These are phyloP conservation scores for Pogona vitticeps DNA, from an alignment of 2,113 vertebrate genomes.

Conservation along the genomic window DNA sequence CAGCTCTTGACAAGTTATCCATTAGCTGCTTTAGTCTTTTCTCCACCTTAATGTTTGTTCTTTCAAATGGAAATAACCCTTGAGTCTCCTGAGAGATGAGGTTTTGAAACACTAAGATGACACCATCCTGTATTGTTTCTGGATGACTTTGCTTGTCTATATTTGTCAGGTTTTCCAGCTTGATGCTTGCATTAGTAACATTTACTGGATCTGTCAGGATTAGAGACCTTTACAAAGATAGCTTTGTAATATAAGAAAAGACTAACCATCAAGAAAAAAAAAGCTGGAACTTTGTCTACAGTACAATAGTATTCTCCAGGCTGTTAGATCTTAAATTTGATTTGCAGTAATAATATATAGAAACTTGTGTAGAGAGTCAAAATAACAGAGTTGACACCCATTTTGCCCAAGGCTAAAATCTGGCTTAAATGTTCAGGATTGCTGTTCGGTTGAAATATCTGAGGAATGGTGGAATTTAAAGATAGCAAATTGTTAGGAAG, in stretches of 20 bases:
- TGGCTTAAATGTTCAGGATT: neutral
- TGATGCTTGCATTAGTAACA: slow-evolving; percentile 32
- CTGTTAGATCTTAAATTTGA: slow-evolving; percentile 15
- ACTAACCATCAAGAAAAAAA: slow-evolving; percentile 35
- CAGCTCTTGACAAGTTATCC: neutral
- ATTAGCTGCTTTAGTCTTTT: slow-evolving; percentile 6
- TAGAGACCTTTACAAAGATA: slow-evolving; percentile 20
- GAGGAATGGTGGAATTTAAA: neutral
- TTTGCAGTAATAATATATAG: neutral
- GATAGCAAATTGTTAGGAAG: too few relatives aligned
- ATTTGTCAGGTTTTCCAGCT: slow-evolving; percentile 40
- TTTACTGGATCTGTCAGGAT: slow-evolving; percentile 27
- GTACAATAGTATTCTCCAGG: neutral
- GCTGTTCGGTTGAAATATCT: neutral
- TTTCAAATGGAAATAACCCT: slow-evolving; percentile 12
- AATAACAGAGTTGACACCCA: neutral
- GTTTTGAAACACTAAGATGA: slow-evolving; percentile 21
- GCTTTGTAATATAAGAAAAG: slow-evolving; percentile 45
- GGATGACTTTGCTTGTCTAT: slow-evolving; percentile 41
- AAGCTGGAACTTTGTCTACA: slow-evolving; percentile 16
- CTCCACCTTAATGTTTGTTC: neutral
- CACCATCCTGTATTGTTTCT: neutral
- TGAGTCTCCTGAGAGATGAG: neutral
- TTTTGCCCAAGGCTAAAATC: neutral
- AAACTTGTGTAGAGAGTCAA: neutral